Percentiles rank a stretch among this genome's conserved stretches.
Conservation (phyloP, 2,113 vertebrate genomes). For the Chionomys nivalis region DNA sequence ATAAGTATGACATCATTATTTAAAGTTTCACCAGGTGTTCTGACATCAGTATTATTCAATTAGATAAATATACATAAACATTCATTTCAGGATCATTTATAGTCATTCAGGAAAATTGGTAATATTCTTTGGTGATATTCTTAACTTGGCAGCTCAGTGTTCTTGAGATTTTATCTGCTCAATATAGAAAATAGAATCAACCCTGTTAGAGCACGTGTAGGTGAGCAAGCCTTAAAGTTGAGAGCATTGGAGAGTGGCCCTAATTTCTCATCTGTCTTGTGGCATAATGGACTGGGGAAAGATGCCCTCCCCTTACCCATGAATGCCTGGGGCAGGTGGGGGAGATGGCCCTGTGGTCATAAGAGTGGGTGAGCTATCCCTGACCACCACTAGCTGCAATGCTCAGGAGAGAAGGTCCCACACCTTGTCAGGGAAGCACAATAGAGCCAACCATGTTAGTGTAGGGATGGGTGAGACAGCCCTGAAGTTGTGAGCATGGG, state of each 20-base stretch:
- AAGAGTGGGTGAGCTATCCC: not conserved
- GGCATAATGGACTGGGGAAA: too few relatives aligned
- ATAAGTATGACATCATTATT: not conserved
- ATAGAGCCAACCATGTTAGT: not conserved
- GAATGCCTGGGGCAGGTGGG: too few relatives aligned
- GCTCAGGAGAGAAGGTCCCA: too few relatives aligned
- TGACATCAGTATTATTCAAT: not conserved
- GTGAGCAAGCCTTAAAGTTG: too few relatives aligned
- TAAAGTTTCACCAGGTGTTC: not conserved
- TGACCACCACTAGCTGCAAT: not conserved
- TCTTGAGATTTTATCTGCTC: not conserved
- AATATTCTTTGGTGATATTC: not conserved
- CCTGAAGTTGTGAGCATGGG: too few relatives aligned
- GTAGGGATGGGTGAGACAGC: too few relatives aligned
- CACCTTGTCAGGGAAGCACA: not conserved
- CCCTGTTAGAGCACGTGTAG: not conserved
- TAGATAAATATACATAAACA: not conserved
- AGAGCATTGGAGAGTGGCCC: too few relatives aligned
- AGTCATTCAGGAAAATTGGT: not conserved
- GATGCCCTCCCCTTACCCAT: too few relatives aligned
- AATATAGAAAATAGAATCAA: not conserved
- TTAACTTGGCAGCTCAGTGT: not conserved
- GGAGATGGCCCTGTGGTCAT: too few relatives aligned
- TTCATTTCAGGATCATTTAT: constrained; percentile 46
- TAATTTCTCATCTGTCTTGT: too few relatives aligned